These are phyloP conservation scores for Xiphorhynchus erythropygius DNA, from an alignment of 2,797 vertebrate species.

Conservation along the genomic window DNA sequence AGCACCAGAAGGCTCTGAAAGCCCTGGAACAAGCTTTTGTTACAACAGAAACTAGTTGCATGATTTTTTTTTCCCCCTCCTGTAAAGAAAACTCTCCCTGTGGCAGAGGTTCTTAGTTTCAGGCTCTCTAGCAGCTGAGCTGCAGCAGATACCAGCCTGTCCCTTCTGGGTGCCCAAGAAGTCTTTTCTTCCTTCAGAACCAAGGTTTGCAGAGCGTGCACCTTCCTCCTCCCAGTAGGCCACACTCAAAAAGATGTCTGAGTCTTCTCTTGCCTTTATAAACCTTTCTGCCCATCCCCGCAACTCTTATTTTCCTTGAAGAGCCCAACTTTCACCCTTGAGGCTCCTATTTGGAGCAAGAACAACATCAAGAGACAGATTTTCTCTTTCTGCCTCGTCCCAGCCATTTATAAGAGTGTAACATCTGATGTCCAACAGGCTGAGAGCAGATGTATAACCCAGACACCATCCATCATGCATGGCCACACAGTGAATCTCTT, in stretches of 20 bases:
- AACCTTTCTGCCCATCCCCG: neutral
- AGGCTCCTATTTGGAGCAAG: neutral
- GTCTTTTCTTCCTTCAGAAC: neutral
- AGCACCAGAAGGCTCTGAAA: neutral
- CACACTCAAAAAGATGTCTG: neutral
- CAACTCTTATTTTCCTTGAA: neutral
- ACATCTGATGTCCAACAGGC: neutral
- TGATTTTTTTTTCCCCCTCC: neutral
- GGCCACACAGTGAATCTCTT: neutral
- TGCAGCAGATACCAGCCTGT: neutral
- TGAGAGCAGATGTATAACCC: neutral
- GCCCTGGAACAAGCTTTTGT: neutral
- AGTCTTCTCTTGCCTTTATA: neutral
- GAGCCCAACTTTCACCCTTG: neutral
- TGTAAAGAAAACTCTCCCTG: neutral
- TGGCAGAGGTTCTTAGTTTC: neutral
- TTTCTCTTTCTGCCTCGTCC: neutral
- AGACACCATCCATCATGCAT: neutral
- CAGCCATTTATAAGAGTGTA: neutral
- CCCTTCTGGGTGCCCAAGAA: neutral
- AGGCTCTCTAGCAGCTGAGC: neutral
- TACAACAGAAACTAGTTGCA: neutral
- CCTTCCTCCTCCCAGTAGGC: neutral
- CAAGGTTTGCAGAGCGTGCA: neutral
- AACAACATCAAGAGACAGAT: neutral